Base-by-base conservation (phyloP, 1,140 invertebrate species). In the Bombus pyrosoma region DNA sequence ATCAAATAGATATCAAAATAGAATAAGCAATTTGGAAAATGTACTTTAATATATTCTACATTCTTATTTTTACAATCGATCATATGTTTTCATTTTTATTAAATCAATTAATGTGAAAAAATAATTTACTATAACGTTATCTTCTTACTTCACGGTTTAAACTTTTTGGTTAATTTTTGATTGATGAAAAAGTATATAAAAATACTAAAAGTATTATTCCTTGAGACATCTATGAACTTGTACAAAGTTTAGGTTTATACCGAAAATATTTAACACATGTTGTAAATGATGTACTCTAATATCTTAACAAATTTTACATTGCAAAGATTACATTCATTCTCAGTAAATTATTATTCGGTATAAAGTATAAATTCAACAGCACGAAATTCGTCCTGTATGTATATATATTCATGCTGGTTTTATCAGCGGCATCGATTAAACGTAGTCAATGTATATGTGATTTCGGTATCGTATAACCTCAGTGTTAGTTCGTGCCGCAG, bases 401-500 rank as follows among this genome's bases (percentile, higher is more conserved):
- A 18, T 83, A 28, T 62, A 78, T 78, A 57, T 84, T 78, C 47
- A 71, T 69, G 34, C 37, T 57, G 41, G 53, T 59, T 78, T 84
- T 84, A 71, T 84, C 66, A 71, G 47, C 53, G n/a, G 47, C 75
- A 84, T 84, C 82, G 82, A 84, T 84, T 78, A 78, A 84, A 84
- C 64, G n/a, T 79, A 69, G 75, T 69, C 75, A 79, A 78, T 39
- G 28, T 77, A 68, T 69, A 83, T 66, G 12, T 68, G 62, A 84
- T 84, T 78, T 84, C 64, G 66, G 75, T 79, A 84, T 84, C 47
- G n/a, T 68, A 84, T 84, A 78, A 84, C 74, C 62, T 77, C 37
- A 77, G 62, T 77, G 81, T 66, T 76, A 72, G 79, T 39, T 68
- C 59, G 41, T 77, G 43, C 64, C 13, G n/a, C 82, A 78, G 66